These are phyloP conservation scores for Catostylus mosaicus DNA, from an alignment of 30 jellyfish, hydroid and myxozoan species.

Conservation along the genomic window DNA sequence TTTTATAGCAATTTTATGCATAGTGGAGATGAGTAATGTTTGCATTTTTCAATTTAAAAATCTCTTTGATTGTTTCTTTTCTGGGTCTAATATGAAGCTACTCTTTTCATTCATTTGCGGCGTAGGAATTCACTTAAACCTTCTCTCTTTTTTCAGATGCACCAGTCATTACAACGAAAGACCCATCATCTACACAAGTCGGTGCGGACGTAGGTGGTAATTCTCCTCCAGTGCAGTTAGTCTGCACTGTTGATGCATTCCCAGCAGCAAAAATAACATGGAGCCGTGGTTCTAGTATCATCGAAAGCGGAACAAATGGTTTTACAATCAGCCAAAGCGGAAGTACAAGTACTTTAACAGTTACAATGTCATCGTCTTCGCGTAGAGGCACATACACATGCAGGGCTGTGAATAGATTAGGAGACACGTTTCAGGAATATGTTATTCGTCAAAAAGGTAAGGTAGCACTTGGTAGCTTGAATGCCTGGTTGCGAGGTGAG, in stretches of 20 bases:
- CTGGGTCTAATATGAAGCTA: too few species aligned
- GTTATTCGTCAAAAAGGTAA: conserved; percentile 73
- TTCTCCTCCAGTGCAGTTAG: conserved; percentile 66
- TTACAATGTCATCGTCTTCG: conserved; percentile 41
- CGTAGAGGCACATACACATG: conserved; percentile 69
- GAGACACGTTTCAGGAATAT: conserved; percentile 71
- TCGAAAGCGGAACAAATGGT: conserved; percentile 60
- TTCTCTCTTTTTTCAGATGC: conserved; percentile 70
- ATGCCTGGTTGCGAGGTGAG: too few species aligned
- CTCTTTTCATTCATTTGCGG: too few species aligned
- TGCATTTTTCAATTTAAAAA: too few species aligned
- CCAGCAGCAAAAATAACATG: conserved; percentile 82
- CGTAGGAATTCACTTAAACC: too few species aligned
- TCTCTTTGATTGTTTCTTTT: too few species aligned
- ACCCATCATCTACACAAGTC: conserved; percentile 78
- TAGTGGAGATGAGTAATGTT: too few species aligned
- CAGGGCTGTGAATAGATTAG: conserved; percentile 72
- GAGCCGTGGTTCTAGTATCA: conserved; percentile 43
- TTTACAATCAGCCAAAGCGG: conserved; percentile 29
- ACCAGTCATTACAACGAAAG: conserved; percentile 79
- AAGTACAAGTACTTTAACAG: conserved; percentile 65
- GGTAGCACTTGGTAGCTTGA: too few species aligned
- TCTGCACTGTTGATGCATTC: conserved; percentile 76
- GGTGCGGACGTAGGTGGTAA: conserved; percentile 84
- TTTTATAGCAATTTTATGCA: too few species aligned